Conservation (phyloP, 2,113 vertebrate genomes). For the Tachysurus fulvidraco region DNA sequence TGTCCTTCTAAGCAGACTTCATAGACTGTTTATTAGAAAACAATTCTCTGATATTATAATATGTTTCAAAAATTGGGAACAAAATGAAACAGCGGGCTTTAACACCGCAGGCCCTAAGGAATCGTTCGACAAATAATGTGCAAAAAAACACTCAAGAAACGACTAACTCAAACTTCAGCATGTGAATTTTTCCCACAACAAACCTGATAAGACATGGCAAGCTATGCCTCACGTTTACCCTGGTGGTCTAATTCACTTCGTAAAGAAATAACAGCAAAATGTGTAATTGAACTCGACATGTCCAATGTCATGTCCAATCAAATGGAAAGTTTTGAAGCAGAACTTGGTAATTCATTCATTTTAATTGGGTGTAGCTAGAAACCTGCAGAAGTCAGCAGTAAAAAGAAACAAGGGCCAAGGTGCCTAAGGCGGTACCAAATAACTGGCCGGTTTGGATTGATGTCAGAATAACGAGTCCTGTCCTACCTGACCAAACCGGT, state of each 20-base stretch:
- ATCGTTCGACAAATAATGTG: constrained; percentile 22
- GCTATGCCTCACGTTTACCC: not conserved
- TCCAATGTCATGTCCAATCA: not conserved
- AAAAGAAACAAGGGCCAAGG: not conserved
- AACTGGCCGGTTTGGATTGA: not conserved
- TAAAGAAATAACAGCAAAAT: constrained; percentile 2
- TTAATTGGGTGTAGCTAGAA: constrained; percentile 10
- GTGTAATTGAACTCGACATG: not conserved
- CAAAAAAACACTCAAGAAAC: constrained; percentile 27
- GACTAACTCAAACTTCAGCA: not conserved
- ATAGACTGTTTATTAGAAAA: not conserved
- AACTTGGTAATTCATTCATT: not conserved
- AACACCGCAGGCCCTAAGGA: not conserved
- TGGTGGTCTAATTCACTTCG: not conserved
- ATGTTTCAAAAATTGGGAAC: constrained; percentile 16
- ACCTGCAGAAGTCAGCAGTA: constrained; percentile 24
- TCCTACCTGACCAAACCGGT: not conserved
- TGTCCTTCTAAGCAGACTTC: not conserved
- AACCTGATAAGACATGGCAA: not conserved
- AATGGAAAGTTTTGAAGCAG: not conserved
- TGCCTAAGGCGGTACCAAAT: not conserved
- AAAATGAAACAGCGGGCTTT: constrained; percentile 39
- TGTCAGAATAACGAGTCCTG: not conserved
- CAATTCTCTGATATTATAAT: not conserved
- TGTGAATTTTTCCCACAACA: not conserved